phyloP scores from a whole-genome alignment of 1,140 invertebrate genomes.

The Eulimnadia texana region DNA sequence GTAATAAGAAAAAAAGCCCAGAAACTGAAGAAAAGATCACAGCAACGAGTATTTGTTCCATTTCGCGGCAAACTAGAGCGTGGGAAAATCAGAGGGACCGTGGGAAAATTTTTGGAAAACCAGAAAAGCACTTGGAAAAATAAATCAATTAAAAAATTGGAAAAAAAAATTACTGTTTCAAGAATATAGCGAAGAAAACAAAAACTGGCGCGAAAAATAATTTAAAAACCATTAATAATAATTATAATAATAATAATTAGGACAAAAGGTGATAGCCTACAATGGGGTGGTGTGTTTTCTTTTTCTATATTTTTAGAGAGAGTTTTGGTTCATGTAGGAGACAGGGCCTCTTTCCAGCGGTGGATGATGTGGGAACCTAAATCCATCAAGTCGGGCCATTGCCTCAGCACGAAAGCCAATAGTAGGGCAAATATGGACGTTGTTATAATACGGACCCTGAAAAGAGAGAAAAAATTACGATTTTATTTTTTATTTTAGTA shows the following conservation, averaged over 20 bases:
- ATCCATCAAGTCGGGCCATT: constrained; percentile 73
- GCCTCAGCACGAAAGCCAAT: constrained; percentile 66
- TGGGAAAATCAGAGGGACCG: background rate
- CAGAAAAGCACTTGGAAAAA: background rate
- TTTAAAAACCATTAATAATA: too few species aligned
- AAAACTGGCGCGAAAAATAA: too few species aligned
- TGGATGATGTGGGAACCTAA: constrained; percentile 50
- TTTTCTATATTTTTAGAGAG: background rate
- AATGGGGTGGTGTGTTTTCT: too few species aligned
- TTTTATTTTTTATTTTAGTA: too few species aligned
- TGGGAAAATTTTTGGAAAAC: too few species aligned
- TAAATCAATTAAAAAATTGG: too few species aligned
- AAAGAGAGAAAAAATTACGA: constrained; percentile 33
- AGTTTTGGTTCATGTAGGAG: background rate
- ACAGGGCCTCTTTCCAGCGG: constrained; percentile 36
- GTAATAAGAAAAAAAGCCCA: too few species aligned
- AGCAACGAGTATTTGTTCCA: background rate
- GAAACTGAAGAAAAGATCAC: background rate
- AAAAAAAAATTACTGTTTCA: too few species aligned
- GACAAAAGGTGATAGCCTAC: background rate
- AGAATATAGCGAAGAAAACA: too few species aligned
- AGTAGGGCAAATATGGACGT: constrained; percentile 45
- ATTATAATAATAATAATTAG: background rate
- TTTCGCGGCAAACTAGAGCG: background rate
- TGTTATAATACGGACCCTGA: constrained; percentile 67